phyloP scores from a whole-genome alignment of 2,113 vertebrate species.

The Forbesichthys agassizii region DNA sequence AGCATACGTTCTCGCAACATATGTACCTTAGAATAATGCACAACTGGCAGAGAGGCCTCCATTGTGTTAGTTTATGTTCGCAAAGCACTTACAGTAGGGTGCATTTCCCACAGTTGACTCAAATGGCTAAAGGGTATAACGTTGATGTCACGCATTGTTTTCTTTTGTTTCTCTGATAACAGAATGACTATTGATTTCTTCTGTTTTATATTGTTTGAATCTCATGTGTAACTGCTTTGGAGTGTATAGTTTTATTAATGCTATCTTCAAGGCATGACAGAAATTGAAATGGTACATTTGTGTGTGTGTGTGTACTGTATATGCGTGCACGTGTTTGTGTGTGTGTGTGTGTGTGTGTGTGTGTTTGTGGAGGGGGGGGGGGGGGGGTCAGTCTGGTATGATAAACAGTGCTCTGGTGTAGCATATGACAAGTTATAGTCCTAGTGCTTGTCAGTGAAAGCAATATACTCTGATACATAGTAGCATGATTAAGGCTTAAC shows the following conservation, averaged over 20 bases:
- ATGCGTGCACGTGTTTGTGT: constrained; percentile 10
- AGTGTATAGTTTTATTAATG: constrained; percentile 87
- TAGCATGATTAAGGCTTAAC: constrained; percentile 85
- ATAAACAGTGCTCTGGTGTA: constrained; percentile 81
- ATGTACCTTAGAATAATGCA: constrained; percentile 87
- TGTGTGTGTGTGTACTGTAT: constrained; percentile 22
- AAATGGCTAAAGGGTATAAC: constrained; percentile 86
- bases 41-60: constrained; percentile 81
- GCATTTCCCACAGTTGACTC: constrained; percentile 85
- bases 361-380: background rate
- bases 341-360: constrained; percentile 1
- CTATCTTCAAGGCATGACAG: constrained; percentile 88
- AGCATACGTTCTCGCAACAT: constrained; percentile 89
- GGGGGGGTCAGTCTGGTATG: constrained; percentile 63
- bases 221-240: constrained; percentile 82
- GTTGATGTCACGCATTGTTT: constrained; percentile 86
- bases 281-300: constrained; percentile 81
- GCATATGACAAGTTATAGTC: constrained; percentile 87
- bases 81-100: constrained; percentile 81
- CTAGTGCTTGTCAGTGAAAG: constrained; percentile 86
- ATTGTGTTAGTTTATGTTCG: constrained; percentile 80
- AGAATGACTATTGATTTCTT: constrained; percentile 98
- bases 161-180: constrained; percentile 89
- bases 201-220: constrained; percentile 87
- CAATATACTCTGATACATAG: constrained; percentile 83